phyloP scores from a whole-genome alignment of 2,797 vertebrate genomes.

The Cossypha heuglini region DNA sequence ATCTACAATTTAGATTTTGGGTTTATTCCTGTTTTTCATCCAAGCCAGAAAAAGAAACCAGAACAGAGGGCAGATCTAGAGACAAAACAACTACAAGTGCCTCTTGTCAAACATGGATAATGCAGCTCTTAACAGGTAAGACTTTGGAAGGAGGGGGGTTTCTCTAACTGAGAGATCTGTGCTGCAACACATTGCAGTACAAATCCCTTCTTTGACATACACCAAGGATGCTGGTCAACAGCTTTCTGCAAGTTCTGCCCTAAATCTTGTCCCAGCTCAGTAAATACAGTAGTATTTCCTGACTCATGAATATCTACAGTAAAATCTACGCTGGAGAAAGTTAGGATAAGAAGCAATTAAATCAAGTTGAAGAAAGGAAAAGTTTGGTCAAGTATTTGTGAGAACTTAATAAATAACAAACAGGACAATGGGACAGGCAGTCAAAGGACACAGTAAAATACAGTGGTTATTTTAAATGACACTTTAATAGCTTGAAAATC shows the following conservation, averaged over 20 bases:
- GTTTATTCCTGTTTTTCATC: background rate
- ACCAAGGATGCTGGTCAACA: background rate
- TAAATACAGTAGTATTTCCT: background rate
- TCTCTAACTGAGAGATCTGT: background rate
- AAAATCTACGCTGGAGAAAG: background rate
- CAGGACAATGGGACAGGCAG: background rate
- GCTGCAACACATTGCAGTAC: background rate
- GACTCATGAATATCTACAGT: background rate
- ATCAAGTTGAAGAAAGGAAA: background rate
- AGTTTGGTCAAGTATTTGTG: background rate
- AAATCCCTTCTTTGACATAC: background rate
- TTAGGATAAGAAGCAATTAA: background rate
- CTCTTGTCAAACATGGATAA: background rate
- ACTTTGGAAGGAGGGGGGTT: background rate
- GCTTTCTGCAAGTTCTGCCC: background rate
- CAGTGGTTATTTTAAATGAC: conserved; percentile 23
- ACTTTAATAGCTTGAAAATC: conserved; percentile 41
- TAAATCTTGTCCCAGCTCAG: background rate
- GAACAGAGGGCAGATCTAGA: background rate
- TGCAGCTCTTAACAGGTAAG: background rate
- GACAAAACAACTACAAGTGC: background rate
- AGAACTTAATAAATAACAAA: conserved; percentile 20
- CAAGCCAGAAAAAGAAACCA: background rate
- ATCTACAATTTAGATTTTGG: background rate
- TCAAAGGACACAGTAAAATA: conserved; percentile 18